Percentiles rank a stretch among this genome's conserved stretches.
These are phyloP conservation scores for Cepaea hortensis DNA, from an alignment of 2,888 invertebrate species.

Conservation along the genomic window DNA sequence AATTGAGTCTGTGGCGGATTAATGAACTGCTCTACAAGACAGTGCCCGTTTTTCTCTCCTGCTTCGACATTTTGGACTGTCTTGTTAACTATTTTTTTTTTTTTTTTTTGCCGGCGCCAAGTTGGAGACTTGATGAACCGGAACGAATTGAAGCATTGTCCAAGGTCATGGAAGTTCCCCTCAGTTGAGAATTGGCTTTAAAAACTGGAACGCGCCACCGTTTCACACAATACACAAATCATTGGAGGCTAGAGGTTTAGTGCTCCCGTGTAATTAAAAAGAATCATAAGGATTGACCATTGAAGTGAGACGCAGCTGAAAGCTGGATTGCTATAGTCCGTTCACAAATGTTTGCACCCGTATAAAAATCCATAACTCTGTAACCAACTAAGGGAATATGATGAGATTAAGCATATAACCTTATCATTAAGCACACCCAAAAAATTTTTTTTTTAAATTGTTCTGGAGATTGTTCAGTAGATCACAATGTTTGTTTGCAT, in stretches of 20 bases:
- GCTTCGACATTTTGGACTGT: neutral
- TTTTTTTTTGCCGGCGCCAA: slow-evolving; percentile 39
- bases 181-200: slow-evolving; percentile 7
- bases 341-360: no score
- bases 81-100: neutral
- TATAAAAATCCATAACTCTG: no score
- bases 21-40: slow-evolving; percentile 15
- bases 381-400: no score
- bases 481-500: no score
- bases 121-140: slow-evolving; percentile 38
- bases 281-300: no score
- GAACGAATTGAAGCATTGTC: slow-evolving; percentile 44
- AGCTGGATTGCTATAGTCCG: no score
- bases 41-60: neutral
- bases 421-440: no score
- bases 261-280: no score
- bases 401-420: no score
- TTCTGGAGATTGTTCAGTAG: no score
- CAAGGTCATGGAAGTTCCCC: neutral
- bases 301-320: no score
- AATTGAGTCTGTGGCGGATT: slow-evolving; percentile 16
- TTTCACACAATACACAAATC: slow-evolving; percentile 17
- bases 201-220: neutral
- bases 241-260: neutral
- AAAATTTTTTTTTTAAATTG: no score